Conservation (phyloP, 2,888 invertebrate genomes). For the Scaptomyza polygonia region DNA sequence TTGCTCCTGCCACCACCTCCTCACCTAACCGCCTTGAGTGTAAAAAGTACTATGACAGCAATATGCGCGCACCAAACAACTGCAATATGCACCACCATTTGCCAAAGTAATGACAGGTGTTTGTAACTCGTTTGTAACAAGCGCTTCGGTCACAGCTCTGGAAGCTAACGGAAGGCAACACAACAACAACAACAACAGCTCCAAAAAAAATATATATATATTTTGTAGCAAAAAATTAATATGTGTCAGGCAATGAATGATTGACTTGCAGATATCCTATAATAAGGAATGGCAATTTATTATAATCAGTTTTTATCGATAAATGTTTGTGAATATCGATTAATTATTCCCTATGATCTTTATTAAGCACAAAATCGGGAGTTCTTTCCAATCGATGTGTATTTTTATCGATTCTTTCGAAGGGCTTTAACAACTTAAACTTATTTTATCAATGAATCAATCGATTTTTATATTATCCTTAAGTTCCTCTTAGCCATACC, state of each 20-base stretch:
- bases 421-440: too few relatives aligned
- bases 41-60: slow-evolving; percentile 9
- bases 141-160: slow-evolving; percentile 34
- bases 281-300: neutral
- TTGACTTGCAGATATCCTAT: slow-evolving; percentile 12
- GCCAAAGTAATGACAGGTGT: slow-evolving; percentile 80
- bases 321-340: neutral
- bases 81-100: slow-evolving; percentile 63
- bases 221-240: slow-evolving; percentile 15
- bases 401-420: too few relatives aligned
- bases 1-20: neutral
- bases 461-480: too few relatives aligned
- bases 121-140: slow-evolving; percentile 71
- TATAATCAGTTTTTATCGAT: neutral
- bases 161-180: slow-evolving; percentile 66
- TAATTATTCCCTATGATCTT: too few relatives aligned
- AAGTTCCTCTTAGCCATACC: neutral
- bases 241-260: neutral
- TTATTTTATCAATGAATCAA: too few relatives aligned
- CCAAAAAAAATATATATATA: slow-evolving; percentile 31
- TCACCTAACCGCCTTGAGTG: neutral
- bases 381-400: too few relatives aligned
- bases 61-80: slow-evolving; percentile 18
- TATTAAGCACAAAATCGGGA: too few relatives aligned
- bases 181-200: slow-evolving; percentile 34